A percentile compares a stretch with the other conserved stretches of the same genome.
phyloP scores from a whole-genome alignment of 2,797 vertebrate species.

The Sebastes paucispinis region DNA sequence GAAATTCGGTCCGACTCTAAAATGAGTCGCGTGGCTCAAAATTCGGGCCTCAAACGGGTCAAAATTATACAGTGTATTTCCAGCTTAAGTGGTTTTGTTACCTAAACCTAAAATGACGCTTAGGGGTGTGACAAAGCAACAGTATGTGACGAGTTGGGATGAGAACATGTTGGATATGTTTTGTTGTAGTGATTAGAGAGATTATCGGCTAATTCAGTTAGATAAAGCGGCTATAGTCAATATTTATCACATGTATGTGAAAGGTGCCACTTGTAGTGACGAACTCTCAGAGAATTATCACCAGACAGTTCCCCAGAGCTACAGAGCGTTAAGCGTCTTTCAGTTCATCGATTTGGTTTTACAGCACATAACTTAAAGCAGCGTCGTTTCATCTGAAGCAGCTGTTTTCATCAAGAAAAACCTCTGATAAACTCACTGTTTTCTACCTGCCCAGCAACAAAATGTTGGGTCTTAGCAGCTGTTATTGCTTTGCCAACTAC shows the following conservation, averaged over 20 bases:
- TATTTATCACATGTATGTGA: neutral
- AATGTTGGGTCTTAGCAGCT: neutral
- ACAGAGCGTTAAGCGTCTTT: neutral
- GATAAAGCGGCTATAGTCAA: neutral
- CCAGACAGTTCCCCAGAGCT: neutral
- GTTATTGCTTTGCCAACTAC: neutral
- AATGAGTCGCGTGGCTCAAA: too few relatives aligned
- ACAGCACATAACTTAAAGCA: neutral
- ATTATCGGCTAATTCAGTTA: neutral
- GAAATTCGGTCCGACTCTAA: too few relatives aligned
- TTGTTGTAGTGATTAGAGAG: neutral
- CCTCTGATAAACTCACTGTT: neutral
- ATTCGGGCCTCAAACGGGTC: too few relatives aligned
- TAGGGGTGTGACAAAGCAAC: accelerated
- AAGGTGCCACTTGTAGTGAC: neutral
- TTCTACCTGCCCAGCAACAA: neutral
- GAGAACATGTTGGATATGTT: neutral
- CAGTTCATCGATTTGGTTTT: neutral
- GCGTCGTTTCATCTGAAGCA: neutral
- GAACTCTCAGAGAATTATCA: accelerated
- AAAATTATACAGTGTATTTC: too few relatives aligned
- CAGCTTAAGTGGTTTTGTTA: too few relatives aligned
- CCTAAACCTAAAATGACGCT: too few relatives aligned
- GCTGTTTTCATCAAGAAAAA: neutral
- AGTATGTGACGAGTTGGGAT: too few relatives aligned